Conservation (phyloP, 2,797 vertebrate species). For the Platalea minor region DNA sequence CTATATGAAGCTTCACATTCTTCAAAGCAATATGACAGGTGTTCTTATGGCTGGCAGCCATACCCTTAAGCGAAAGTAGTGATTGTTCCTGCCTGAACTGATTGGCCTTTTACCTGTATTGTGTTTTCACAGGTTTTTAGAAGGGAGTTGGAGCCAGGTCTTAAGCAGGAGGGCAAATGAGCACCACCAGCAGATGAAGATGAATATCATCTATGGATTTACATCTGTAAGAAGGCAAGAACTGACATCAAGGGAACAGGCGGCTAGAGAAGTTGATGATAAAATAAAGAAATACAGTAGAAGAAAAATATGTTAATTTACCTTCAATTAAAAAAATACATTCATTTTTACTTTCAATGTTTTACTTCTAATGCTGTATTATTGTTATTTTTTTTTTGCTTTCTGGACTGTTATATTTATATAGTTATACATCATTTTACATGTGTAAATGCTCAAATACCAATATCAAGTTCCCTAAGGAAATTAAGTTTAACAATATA, state of each 20-base stretch:
- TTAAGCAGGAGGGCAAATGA: not conserved
- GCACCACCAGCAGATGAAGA: not conserved
- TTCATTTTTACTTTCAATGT: not conserved
- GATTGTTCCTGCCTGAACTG: conserved; percentile 5
- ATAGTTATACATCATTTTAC: not conserved
- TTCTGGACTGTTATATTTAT: not conserved
- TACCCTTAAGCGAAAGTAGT: conserved; percentile 13
- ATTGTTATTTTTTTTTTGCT: not conserved
- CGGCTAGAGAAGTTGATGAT: not conserved
- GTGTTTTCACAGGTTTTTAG: not conserved
- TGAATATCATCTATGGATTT: not conserved
- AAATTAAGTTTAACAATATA: not conserved
- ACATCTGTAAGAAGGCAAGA: not conserved
- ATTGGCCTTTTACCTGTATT: conserved; percentile 24
- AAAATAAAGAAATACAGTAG: not conserved
- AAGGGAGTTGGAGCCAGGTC: not conserved
- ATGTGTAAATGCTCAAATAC: not conserved
- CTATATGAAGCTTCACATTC: conserved; percentile 10
- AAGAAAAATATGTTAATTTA: not conserved
- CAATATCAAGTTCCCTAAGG: not conserved
- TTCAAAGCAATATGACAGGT: conserved; percentile 38
- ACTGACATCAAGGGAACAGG: not conserved
- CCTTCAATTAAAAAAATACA: not conserved
- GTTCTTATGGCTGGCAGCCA: conserved; percentile 15
- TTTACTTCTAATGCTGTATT: not conserved